Evolutionary conservation across 2,888 invertebrate genomes (phyloP).

Genomic region (Chorisops tibialis): DNA sequence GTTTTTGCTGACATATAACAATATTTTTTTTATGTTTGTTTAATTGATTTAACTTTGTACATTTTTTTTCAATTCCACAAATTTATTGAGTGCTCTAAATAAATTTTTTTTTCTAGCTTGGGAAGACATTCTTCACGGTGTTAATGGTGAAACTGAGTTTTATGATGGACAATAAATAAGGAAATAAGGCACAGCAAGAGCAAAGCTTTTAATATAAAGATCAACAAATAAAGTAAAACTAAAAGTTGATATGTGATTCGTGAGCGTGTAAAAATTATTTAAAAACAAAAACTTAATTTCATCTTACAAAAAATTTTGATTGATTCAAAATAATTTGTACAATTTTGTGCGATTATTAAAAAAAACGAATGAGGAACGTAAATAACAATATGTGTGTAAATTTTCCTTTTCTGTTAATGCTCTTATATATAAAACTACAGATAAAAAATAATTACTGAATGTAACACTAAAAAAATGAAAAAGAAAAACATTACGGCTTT

Average conservation of each 20-base stretch:
- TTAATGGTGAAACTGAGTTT: slow-evolving; percentile 57
- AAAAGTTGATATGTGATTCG: no score
- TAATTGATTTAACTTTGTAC: no score
- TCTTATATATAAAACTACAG: slow-evolving; percentile 2
- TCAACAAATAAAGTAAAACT: neutral
- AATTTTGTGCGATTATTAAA: neutral
- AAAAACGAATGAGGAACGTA: slow-evolving; percentile 2
- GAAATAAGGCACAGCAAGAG: neutral
- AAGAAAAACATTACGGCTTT: slow-evolving; percentile 20
- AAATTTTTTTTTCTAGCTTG: slow-evolving; percentile 61
- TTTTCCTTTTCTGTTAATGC: slow-evolving; percentile 14
- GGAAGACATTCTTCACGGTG: slow-evolving; percentile 64
- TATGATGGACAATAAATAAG: slow-evolving; percentile 56
- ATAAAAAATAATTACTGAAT: slow-evolving; percentile 1
- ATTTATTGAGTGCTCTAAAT: neutral
- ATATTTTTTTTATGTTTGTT: no score
- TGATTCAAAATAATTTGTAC: no score
- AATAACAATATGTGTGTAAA: slow-evolving; percentile 21
- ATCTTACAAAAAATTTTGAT: no score
- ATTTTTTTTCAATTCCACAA: no score
- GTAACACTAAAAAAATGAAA: slow-evolving; percentile 5
- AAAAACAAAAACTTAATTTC: no score
- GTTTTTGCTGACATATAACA: no score
- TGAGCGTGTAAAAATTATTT: no score
- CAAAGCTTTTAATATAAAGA: slow-evolving; percentile 5